phyloP scores from a whole-genome alignment of 2,797 vertebrate species.

The Helostoma temminkii region DNA sequence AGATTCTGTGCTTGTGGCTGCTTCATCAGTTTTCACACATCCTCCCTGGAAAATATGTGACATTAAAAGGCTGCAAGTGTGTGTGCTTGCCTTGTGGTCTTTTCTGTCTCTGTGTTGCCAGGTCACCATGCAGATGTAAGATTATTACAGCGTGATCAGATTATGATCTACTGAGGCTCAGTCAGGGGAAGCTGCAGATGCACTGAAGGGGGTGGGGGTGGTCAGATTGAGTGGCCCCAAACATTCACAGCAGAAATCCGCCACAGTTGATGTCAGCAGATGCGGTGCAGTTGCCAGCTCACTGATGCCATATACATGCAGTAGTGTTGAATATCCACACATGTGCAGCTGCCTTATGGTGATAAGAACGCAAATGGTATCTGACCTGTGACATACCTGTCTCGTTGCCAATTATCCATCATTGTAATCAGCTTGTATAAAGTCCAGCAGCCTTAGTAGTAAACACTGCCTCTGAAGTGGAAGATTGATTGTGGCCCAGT shows the following conservation, averaged over 20 bases:
- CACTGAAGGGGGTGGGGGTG: neutral
- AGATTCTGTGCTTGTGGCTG: conserved; percentile 36
- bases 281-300: conserved; percentile 24
- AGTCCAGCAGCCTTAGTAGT: conserved; percentile 31
- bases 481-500: conserved; percentile 31
- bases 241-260: conserved; percentile 41
- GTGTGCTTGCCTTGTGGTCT: conserved; percentile 12
- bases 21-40: conserved; percentile 18
- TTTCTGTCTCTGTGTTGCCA: conserved; percentile 46
- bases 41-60: conserved; percentile 30
- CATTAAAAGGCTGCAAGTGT: conserved; percentile 18
- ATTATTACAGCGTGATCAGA: conserved; percentile 67
- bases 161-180: conserved; percentile 66
- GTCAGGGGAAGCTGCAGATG: conserved; percentile 39
- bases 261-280: conserved; percentile 50
- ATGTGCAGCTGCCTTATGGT: conserved; percentile 8
- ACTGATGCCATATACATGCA: conserved; percentile 21
- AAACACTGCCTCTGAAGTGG: conserved; percentile 10
- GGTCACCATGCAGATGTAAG: conserved; percentile 63
- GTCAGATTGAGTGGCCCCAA: conserved; percentile 10
- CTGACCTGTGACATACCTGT: neutral
- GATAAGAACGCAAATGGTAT: neutral
- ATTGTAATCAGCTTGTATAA: conserved; percentile 20
- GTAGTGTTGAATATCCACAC: conserved; percentile 11
- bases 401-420: neutral